Base-by-base conservation (phyloP, 2,888 invertebrate genomes). In the Lampropteryx suffumata region DNA sequence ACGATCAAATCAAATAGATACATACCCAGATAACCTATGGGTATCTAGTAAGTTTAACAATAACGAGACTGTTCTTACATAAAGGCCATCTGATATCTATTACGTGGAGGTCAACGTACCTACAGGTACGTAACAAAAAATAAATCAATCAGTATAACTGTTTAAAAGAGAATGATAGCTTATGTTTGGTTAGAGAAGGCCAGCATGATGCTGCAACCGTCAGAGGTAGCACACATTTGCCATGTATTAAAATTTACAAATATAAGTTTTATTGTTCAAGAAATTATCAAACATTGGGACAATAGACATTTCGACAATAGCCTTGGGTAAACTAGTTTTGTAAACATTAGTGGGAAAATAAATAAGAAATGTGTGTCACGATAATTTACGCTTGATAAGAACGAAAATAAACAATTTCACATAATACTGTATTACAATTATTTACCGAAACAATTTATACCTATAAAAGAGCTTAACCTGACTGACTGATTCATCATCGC, bases 101-200 rank as follows among this genome's bases (percentile, higher is more conserved):
- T 54, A 51, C 43, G 42, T 43, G 48, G 56, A 62, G 68, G 65
- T 69, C 65, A 69, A 74, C 74, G 68, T 71, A 76, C 76, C 75
- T 76, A n/a, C n/a, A n/a, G n/a, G n/a, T n/a, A n/a, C n/a, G 72
- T 10, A 76, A 74, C 67, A n/a, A 69, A 63, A 67, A 64, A 50
- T n/a, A 58, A 50, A 57, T 56, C 43, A 56, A 61, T 57, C 14
- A 46, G 10, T 46, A 33, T 14, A 45, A 27, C 34, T 30, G 36
- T 30, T 30, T 17, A 13, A 9, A 9, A 14, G 1, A 14, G 8
- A 27, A 4, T 7, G 8, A 8, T 6, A 6, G 1, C 3, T 27
- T 7, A 8, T 8, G 27, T 7, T 2, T 7, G 27, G 8, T 27
- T 7, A 36, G 26, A 7, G 24, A 5, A 21, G 2, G 2, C 2